Base-by-base conservation (phyloP, 2,888 invertebrate species). In the Andricus curvator region DNA sequence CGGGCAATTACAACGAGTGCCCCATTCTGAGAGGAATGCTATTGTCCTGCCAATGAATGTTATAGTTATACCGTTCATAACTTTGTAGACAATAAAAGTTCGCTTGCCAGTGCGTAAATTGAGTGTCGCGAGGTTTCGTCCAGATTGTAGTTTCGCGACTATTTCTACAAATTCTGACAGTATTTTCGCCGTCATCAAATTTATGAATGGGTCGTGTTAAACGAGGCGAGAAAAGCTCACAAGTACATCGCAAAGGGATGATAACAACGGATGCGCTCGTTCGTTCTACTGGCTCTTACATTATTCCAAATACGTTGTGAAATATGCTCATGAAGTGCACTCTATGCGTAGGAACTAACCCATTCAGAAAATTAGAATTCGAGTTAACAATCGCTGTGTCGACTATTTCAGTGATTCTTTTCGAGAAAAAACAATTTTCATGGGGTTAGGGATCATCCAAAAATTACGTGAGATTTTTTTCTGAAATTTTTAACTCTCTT, bases 201-300 rank as follows among this genome's bases (percentile, higher is more conserved):
- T 89, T 89, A 86, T 86, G 88, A 87, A 88, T 87, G 89, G 85
- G 85, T 82, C 83, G 84, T 85, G 88, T 86, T 88, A 89, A 88
- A 89, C 88, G 89, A 88, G 88, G 86, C 88, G 87, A 86, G 87
- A 87, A 88, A 89, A 87, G 87, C 87, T 88, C 85, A 86, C 88
- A 87, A 87, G 88, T 87, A 87, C 85, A 88, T 88, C 85, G 87
- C 88, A 88, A 87, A 87, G 85, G 85, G 87, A 87, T 87, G 84
- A 85, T 85, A 86, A 86, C 87, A 87, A 87, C 85, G 81, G 87
- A 84, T 84, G 82, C 78, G 60, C 79, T 80, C 80, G 22, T 13
- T 60, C 60, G 60, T 60, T 60, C 22, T n/a, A 4, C 60, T 60
- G 60, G 60, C 60, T 60, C 60, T 60, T 60, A 22, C 60, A 60